These are phyloP conservation scores for Hycleus phaleratus DNA, from an alignment of 1,140 invertebrate genomes.

Conservation along the genomic window DNA sequence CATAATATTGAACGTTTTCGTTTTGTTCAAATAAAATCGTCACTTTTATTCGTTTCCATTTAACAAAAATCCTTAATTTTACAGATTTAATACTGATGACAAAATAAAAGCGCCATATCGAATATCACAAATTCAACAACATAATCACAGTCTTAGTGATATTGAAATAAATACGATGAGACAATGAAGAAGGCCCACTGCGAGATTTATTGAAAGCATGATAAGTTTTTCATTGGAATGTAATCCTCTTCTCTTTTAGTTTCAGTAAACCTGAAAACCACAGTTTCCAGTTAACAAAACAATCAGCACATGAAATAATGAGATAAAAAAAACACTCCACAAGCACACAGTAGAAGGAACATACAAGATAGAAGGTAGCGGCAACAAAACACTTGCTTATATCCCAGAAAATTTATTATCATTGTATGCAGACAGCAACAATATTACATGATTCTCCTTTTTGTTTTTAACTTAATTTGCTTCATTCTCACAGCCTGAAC, in stretches of 20 bases:
- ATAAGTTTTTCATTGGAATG: conserved; percentile 40
- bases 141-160: too few relatives aligned
- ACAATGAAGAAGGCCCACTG: too few relatives aligned
- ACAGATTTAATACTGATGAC: too few relatives aligned
- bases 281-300: conserved; percentile 3
- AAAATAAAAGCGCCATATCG: too few relatives aligned
- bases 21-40: too few relatives aligned
- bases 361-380: neutral
- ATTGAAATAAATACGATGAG: too few relatives aligned
- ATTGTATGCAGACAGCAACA: conserved; percentile 16
- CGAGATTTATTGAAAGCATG: conserved; percentile 32
- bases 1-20: too few relatives aligned
- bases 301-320: neutral
- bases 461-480: neutral
- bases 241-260: conserved; percentile 36
- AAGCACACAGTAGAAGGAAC: neutral
- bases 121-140: too few relatives aligned
- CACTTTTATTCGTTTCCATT: too few relatives aligned
- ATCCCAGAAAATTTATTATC: conserved; percentile 20
- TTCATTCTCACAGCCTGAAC: conserved; percentile 22
- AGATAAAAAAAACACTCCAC: conserved; percentile 9
- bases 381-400: conserved; percentile 10
- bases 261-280: conserved; percentile 35
- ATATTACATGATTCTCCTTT: neutral
- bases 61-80: too few relatives aligned